Conservation (phyloP, 2,797 vertebrate species). For the Graptemys geographica region DNA sequence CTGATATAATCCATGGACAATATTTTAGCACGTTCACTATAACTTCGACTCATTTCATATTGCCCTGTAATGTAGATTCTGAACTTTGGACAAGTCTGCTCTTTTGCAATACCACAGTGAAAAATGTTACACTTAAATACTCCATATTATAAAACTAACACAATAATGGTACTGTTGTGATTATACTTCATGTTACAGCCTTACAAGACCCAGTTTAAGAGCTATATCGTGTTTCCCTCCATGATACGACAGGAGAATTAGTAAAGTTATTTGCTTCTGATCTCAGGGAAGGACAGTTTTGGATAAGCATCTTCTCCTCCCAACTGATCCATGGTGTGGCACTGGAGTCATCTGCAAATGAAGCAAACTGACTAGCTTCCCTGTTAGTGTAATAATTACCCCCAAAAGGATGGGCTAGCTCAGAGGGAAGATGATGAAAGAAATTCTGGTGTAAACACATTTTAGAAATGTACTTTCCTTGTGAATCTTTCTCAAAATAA, state of each 20-base stretch:
- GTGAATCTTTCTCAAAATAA: not conserved
- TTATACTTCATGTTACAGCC: slow-evolving; percentile 12
- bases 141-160: slow-evolving; percentile 33
- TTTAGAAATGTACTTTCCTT: not conserved
- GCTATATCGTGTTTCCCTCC: not conserved
- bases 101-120: not conserved
- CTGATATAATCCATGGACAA: slow-evolving; percentile 26
- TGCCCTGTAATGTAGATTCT: slow-evolving; percentile 17
- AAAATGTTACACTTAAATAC: slow-evolving; percentile 49
- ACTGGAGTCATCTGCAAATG: not conserved
- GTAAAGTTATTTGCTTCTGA: not conserved
- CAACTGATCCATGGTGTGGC: not conserved
- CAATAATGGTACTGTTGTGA: not conserved
- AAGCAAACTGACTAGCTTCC: not conserved
- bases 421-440: not conserved
- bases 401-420: not conserved
- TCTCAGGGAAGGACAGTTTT: not conserved
- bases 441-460: not conserved
- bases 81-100: slow-evolving; percentile 42
- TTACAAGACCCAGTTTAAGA: not conserved
- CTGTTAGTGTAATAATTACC: not conserved
- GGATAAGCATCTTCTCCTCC: not conserved
- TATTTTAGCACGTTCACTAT: slow-evolving; percentile 34
- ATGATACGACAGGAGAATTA: not conserved
- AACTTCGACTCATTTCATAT: not conserved